Base-by-base conservation (phyloP, 2,888 invertebrate genomes). In the Anthophora plumipes region DNA sequence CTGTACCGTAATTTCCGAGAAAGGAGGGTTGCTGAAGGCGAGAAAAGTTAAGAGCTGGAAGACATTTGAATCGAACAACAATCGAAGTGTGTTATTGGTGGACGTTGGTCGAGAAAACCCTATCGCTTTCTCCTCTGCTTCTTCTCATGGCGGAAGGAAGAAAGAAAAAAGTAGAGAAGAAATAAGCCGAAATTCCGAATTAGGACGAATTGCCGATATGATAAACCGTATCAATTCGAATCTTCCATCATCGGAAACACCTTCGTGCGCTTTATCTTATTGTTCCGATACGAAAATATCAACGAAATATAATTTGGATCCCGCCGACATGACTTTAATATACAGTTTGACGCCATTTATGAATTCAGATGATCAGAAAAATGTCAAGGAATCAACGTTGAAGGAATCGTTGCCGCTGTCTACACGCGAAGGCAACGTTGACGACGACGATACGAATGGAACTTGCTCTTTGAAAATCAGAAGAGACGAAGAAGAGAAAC, bases 271-370 rank as follows among this genome's bases (percentile, higher is more conserved):
- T 14, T 41, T 91, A 2, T 89, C 89, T 5, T 77, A 82, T 20
- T 88, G 88, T 0, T 31, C 4, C 31, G 86, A 41, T 31, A 5
- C 57, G 12, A 9, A 89, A 39, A 76, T 83, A 17, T 89, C 91
- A 9, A 74, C 78, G 0, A 92, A 92, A 37, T 93, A 93, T 43
- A 91, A 88, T 77, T 81, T 93, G 11, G 88, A 91, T 64, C 77
- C 90, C 0, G 73, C 81, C 2, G 90, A 90, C 17, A 91, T 93
- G 90, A 89, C 78, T 41, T 75, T 87, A 4, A 87, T 93, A 41
- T 93, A 93, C 60, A 92, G 92, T 39, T 73, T 93, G 5, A 91
- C 92, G 1, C 91, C 92, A 1, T 80, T 83, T 9, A 76, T 79
- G 0, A 85, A 84, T 20, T 17, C 54, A 1, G 77, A 77, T 1